A percentile compares a stretch with the other conserved stretches of the same genome.
phyloP scores from a whole-genome alignment of 2,113 vertebrate genomes.

The Acrocephalus arundinaceus region DNA sequence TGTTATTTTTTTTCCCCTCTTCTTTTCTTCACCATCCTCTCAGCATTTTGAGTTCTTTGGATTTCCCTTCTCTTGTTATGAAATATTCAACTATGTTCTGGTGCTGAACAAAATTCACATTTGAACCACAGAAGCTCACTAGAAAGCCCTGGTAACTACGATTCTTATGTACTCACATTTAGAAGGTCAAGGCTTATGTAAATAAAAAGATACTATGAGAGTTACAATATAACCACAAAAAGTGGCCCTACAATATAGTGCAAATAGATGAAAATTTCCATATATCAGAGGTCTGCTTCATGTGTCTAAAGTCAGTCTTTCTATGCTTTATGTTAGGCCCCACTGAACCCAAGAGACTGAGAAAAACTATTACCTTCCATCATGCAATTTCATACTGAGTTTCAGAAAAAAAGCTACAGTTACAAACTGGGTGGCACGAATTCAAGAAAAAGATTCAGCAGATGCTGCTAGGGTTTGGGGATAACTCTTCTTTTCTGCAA shows the following conservation, averaged over 20 bases:
- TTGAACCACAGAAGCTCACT: neutral
- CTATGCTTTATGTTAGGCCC: neutral
- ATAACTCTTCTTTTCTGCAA: neutral
- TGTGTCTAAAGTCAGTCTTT: neutral
- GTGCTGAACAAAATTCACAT: neutral
- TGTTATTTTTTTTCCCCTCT: accelerated
- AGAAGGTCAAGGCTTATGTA: neutral
- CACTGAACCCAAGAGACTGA: neutral
- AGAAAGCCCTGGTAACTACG: neutral
- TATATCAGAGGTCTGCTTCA: neutral
- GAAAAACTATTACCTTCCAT: neutral
- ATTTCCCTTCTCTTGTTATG: neutral
- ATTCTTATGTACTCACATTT: neutral
- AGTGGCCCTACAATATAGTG: neutral
- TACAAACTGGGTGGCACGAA: neutral
- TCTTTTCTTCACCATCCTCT: neutral
- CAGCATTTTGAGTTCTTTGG: neutral
- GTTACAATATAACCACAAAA: neutral
- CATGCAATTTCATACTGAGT: neutral
- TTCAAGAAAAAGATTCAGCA: neutral
- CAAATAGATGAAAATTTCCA: neutral
- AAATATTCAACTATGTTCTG: neutral
- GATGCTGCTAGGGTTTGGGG: neutral
- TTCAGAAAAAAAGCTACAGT: neutral
- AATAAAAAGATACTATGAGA: neutral